Evolutionary conservation across 2,113 vertebrate genomes (phyloP).

Genomic region (Zosterops japonicus): DNA sequence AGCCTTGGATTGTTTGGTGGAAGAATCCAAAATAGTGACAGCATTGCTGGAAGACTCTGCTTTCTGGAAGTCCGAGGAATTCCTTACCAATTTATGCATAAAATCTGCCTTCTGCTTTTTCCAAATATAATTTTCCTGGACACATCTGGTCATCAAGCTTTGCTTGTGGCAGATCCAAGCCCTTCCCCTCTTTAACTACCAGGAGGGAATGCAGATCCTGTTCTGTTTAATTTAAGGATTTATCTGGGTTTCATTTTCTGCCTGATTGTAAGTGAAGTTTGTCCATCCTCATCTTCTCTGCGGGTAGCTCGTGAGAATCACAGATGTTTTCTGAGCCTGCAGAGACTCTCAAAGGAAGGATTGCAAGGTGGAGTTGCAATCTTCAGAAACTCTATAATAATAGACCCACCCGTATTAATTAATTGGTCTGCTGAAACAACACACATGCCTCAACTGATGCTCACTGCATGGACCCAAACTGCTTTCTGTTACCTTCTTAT

Average conservation of each 20-base stretch:
- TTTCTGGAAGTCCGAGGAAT: background rate
- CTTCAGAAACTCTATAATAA: background rate
- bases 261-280: background rate
- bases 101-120: background rate
- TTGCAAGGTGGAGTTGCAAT: background rate
- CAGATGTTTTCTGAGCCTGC: background rate
- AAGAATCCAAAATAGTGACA: background rate
- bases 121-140: background rate
- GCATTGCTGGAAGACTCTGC: background rate
- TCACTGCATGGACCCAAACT: background rate
- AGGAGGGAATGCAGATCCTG: background rate
- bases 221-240: conserved; percentile 18
- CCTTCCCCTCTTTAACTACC: background rate
- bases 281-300: conserved; percentile 18
- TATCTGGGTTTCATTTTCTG: conserved; percentile 7
- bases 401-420: background rate
- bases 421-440: background rate
- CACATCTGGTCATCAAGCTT: background rate
- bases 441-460: background rate
- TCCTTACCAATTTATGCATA: background rate
- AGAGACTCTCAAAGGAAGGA: background rate
- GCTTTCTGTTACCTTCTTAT: background rate
- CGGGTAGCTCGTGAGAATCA: background rate
- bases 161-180: background rate
- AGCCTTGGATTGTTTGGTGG: background rate